Conservation (phyloP, 2,113 vertebrate species). For the Tyto alba region DNA sequence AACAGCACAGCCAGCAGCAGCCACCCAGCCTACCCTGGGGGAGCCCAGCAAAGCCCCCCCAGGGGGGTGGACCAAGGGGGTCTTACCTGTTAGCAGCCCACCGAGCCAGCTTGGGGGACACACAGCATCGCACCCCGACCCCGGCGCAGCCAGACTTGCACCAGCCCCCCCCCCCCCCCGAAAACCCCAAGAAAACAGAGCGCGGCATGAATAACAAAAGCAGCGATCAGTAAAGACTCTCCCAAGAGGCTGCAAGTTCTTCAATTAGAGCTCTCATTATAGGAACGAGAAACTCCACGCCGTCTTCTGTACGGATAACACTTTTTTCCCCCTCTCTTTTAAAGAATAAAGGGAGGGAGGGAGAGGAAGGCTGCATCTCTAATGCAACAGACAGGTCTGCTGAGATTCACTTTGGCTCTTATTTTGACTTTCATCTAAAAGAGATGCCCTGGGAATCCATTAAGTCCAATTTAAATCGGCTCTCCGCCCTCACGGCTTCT, state of each 20-base stretch:
- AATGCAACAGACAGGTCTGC: constrained; percentile 65
- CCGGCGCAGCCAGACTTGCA: background rate
- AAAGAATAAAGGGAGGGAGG: constrained; percentile 34
- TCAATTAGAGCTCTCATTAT: constrained; percentile 69
- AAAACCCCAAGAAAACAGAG: background rate
- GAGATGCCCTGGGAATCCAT: constrained; percentile 63
- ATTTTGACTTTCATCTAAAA: constrained; percentile 72
- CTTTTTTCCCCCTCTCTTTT: constrained; percentile 16
- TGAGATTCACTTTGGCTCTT: constrained; percentile 68
- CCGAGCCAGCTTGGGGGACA: fast-evolving
- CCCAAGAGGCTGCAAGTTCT: constrained; percentile 64
- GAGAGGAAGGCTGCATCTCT: constrained; percentile 47
- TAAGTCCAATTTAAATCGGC: constrained; percentile 63
- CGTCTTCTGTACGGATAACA: constrained; percentile 42
- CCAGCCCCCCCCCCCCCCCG: background rate
- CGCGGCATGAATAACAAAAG: constrained; percentile 34
- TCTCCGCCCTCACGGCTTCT: constrained; percentile 18
- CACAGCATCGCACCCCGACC: background rate
- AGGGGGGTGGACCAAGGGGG: background rate
- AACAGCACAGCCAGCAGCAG: background rate
- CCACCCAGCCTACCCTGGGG: background rate
- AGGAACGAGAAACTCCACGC: constrained; percentile 59
- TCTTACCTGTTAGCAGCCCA: background rate
- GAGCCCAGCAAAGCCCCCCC: background rate
- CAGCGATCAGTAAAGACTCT: constrained; percentile 52